Conservation (phyloP, 2,888 invertebrate species). For the Steinernema carpocapsae region DNA sequence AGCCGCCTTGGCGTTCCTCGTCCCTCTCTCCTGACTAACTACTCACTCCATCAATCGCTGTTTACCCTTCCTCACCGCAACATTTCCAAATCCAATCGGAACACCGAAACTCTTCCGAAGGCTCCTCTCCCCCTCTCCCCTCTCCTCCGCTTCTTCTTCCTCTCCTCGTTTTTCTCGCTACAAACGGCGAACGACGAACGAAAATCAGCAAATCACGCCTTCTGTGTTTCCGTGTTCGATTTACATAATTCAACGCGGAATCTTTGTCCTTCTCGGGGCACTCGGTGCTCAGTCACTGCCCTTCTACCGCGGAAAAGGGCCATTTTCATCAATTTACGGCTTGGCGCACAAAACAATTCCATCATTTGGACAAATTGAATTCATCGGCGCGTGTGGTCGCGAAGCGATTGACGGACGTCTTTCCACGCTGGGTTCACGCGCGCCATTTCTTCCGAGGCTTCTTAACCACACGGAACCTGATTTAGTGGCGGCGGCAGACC, state of each 20-base stretch:
- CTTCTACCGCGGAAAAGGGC: constrained; percentile 17
- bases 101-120: too few relatives aligned
- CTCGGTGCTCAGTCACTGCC: not conserved
- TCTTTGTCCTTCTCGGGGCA: not conserved
- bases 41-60: too few relatives aligned
- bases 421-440: not conserved
- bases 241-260: not conserved
- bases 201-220: not conserved
- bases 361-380: constrained; percentile 32
- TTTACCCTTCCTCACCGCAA: too few relatives aligned
- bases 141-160: too few relatives aligned
- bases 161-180: not conserved
- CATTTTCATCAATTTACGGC: constrained; percentile 25
- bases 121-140: too few relatives aligned
- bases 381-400: constrained; percentile 30
- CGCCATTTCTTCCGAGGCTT: too few relatives aligned
- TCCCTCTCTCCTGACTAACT: too few relatives aligned
- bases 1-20: too few relatives aligned
- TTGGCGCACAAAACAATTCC: constrained; percentile 25
- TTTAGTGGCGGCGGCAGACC: not conserved
- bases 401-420: constrained; percentile 1
- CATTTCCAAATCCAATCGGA: too few relatives aligned
- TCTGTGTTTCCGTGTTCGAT: not conserved
- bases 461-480: not conserved
- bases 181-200: not conserved